Evolutionary conservation across 2,113 vertebrate species (phyloP), one percentile per base, ranked within the genome.

Genomic region (Oplegnathus fasciatus): DNA sequence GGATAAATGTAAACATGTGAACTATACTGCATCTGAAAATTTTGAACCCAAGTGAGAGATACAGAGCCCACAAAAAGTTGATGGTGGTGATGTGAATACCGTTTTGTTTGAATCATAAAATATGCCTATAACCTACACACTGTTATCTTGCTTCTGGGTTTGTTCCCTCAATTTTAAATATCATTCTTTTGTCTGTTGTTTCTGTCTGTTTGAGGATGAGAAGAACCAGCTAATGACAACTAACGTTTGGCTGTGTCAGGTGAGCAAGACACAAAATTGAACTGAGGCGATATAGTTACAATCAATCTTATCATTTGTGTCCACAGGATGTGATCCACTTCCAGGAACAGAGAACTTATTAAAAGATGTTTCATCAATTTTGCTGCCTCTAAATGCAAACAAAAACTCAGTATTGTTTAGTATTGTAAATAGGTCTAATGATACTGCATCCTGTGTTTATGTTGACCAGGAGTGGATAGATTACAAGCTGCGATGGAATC

Each of bases 181-280:
- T 22, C 11, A 69, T 3, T 71, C 48, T 62, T 32, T 24, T 82
- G 18, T 54, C 4, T 84, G 10, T 32, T 80, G 15, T 76, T 18
- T 62, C 40, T 73, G 37, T 76, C 1, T 67, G 1, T 86, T 83
- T 79, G 85, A 99, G 98, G 98, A 99, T 96, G 98, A 99, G 90
- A 99, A 99, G 95, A 99, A 99, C 87, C 98, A 99, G 85, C 94
- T 99, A 67, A 99, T 99, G 98, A 98, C 98, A 24, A 99, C 98
- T 6, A 99, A 99, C 0, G 97, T 99, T 57, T 99, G 98, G 98
- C 95, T 99, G 1, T 91, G 94, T 85, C 93, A 96, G 96, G 96
- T 96, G 89, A 82, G 77, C 57, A 58, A 86, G 26, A 28, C 32
- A 52, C 40, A 37, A 57, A 44, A 55, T 24, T 7, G 10, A 55